Evolutionary conservation across 2,797 vertebrate species (phyloP).

Genomic region (Falco concolor): DNA sequence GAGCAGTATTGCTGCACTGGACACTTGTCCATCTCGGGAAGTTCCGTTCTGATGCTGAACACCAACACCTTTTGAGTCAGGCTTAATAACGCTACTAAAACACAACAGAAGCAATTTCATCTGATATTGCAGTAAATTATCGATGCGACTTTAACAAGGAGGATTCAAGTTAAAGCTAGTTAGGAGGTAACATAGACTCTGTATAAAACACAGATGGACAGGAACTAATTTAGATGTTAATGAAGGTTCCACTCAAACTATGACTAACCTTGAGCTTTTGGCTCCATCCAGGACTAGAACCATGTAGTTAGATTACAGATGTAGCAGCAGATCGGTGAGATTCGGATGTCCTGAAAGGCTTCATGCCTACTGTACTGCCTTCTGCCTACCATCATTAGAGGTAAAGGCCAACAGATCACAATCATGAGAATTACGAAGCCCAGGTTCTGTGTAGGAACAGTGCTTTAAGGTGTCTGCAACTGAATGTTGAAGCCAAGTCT

Average conservation of each 20-base stretch:
- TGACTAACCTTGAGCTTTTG: background rate
- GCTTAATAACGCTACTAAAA: background rate
- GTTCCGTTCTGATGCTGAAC: background rate
- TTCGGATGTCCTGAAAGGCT: background rate
- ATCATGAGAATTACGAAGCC: background rate
- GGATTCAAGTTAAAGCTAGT: background rate
- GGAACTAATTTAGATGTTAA: background rate
- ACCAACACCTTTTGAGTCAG: background rate
- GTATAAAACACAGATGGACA: background rate
- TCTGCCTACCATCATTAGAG: background rate
- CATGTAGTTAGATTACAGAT: background rate
- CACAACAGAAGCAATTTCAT: background rate
- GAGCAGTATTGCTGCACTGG: background rate
- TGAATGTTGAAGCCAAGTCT: background rate
- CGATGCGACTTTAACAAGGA: background rate
- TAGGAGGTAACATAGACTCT: background rate
- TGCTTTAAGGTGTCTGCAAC: background rate
- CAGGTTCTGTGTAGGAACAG: background rate
- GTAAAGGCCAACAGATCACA: background rate
- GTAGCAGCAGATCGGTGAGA: background rate
- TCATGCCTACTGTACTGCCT: background rate
- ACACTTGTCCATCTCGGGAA: background rate
- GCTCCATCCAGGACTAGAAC: background rate
- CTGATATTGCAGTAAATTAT: background rate
- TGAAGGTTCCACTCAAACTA: background rate